Evolutionary conservation across 2,113 vertebrate genomes (phyloP).

Genomic region (Noturus placidus): DNA sequence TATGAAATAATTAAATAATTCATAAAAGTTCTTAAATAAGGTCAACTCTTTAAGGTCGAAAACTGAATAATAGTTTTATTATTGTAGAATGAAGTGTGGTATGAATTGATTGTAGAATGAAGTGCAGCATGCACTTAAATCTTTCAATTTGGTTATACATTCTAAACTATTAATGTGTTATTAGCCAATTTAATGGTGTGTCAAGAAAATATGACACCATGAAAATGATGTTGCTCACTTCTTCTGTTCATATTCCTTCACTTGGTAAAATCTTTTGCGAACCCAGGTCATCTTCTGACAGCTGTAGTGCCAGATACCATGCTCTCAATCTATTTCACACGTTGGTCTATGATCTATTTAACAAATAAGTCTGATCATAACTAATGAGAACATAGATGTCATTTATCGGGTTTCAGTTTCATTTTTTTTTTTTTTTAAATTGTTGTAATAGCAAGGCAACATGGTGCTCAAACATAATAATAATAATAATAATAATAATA

Average conservation of each 20-base stretch:
- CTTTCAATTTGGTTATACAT: neutral
- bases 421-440: neutral
- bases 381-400: neutral
- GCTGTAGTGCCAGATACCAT: slow-evolving; percentile 11
- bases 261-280: slow-evolving; percentile 10
- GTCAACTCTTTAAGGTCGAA: neutral
- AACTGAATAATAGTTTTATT: neutral
- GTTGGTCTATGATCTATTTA: too few relatives aligned
- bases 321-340: slow-evolving; percentile 9
- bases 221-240: neutral
- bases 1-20: neutral
- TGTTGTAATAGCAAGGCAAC: neutral
- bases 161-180: neutral
- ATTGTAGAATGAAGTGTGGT: neutral
- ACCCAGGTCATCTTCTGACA: slow-evolving; percentile 11
- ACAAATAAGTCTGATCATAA: neutral
- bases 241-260: slow-evolving; percentile 14
- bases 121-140: neutral
- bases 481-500: neutral
- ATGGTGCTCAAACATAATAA: neutral
- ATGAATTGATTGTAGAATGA: neutral
- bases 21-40: neutral
- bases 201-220: neutral
- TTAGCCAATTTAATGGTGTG: neutral
- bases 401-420: neutral